Percentiles rank a stretch among this genome's conserved stretches.
Evolutionary conservation across 2,113 vertebrate species (phyloP).

Genomic region (Galeopterus variegatus): DNA sequence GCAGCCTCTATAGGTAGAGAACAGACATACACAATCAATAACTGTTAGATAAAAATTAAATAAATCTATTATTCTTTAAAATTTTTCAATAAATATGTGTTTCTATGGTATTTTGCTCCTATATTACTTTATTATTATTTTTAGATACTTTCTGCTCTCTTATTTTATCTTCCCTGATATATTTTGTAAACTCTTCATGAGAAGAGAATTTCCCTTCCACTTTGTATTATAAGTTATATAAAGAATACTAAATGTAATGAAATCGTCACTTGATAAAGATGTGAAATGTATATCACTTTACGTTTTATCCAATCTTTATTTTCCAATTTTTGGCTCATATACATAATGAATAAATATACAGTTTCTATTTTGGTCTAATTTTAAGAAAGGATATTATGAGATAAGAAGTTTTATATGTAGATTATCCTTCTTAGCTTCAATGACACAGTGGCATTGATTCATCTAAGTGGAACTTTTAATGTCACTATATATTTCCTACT

Average conservation of each 20-base stretch:
- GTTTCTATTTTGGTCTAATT: conserved; percentile 28
- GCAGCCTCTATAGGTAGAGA: neutral
- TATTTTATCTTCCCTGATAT: neutral
- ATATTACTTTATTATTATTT: neutral
- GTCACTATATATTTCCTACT: conserved; percentile 63
- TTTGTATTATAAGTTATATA: neutral
- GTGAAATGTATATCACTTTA: neutral
- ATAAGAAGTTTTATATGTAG: neutral
- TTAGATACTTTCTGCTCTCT: neutral
- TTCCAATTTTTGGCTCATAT: conserved; percentile 11
- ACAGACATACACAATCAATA: neutral
- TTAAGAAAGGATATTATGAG: neutral
- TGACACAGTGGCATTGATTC: conserved; percentile 18
- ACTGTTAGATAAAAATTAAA: neutral
- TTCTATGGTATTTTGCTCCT: neutral
- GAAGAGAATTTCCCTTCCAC: neutral
- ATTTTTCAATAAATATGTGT: neutral
- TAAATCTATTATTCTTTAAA: neutral
- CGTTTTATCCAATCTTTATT: neutral
- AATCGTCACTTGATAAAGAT: neutral
- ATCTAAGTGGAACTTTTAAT: conserved; percentile 62
- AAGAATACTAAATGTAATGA: neutral
- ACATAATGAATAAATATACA: neutral
- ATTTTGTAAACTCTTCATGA: neutral
- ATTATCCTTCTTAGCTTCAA: conserved; percentile 29